Conservation (phyloP, 2,888 invertebrate species). For the Pediacus dermestoides region DNA sequence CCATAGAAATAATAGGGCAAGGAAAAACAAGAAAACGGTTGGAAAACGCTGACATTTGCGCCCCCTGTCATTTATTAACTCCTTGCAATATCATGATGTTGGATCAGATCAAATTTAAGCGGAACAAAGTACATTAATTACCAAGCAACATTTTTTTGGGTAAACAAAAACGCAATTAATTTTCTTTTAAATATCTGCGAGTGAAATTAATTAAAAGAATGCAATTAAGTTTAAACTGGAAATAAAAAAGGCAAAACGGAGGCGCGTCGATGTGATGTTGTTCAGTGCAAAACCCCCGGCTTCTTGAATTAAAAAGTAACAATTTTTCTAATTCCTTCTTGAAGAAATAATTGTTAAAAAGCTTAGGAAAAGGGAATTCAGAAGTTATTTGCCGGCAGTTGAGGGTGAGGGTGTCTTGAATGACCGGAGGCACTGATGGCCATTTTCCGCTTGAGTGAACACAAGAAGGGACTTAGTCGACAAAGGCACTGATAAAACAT, state of each 20-base stretch:
- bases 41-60: no score
- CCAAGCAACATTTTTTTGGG: no score
- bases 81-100: no score
- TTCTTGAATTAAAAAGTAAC: slow-evolving; percentile 24
- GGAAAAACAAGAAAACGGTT: no score
- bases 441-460: slow-evolving; percentile 40
- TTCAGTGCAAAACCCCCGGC: no score
- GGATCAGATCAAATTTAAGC: no score
- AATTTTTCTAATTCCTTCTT: slow-evolving; percentile 25
- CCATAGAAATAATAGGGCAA: no score
- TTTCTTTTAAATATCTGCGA: slow-evolving; percentile 7
- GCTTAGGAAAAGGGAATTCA: slow-evolving; percentile 19
- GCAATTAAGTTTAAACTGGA: slow-evolving; percentile 18
- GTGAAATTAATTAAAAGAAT: slow-evolving; percentile 22
- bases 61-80: no score
- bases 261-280: no score
- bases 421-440: slow-evolving; percentile 40
- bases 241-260: slow-evolving; percentile 15
- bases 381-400: slow-evolving; percentile 23
- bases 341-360: slow-evolving; percentile 23
- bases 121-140: no score
- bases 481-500: no score
- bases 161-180: slow-evolving; percentile 7
- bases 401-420: slow-evolving; percentile 30
- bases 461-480: slow-evolving; percentile 38